phyloP scores from a whole-genome alignment of 2,888 invertebrate genomes.

The Gastracanthus pulcherrimus region DNA sequence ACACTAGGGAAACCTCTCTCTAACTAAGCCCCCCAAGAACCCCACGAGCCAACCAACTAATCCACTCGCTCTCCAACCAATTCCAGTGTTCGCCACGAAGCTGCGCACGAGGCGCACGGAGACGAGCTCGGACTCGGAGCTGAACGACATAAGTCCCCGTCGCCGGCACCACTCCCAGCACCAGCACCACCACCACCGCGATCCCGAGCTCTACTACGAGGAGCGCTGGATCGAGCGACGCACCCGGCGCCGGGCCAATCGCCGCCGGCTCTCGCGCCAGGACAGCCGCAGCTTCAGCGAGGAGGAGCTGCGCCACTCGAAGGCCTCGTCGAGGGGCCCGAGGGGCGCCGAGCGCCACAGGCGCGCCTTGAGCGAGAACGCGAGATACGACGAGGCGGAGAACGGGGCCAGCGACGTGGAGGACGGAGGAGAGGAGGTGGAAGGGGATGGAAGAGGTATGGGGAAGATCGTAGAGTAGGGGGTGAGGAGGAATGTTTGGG shows the following conservation, averaged over 20 bases:
- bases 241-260: constrained; percentile 66
- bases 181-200: constrained; percentile 58
- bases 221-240: constrained; percentile 72
- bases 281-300: constrained; percentile 75
- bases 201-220: constrained; percentile 71
- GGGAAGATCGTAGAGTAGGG: no score
- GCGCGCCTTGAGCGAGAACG: constrained; percentile 73
- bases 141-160: constrained; percentile 63
- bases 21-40: no score
- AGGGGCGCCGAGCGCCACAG: constrained; percentile 24
- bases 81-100: constrained; percentile 70
- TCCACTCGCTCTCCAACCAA: no score
- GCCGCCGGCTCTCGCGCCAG: constrained; percentile 67
- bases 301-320: constrained; percentile 73
- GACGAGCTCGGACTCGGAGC: constrained; percentile 69
- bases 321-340: constrained; percentile 73
- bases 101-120: constrained; percentile 70
- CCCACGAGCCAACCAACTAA: no score
- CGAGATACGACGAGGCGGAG: constrained; percentile 66
- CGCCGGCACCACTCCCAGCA: constrained; percentile 1
- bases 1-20: no score
- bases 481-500: no score
- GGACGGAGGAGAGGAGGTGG: neutral
- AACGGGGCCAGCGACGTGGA: constrained; percentile 52
- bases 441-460: constrained; percentile 25